Evolutionary conservation across 2,888 invertebrate species (phyloP), one percentile per base, ranked within the genome.

Genomic region (Amiota minor): DNA sequence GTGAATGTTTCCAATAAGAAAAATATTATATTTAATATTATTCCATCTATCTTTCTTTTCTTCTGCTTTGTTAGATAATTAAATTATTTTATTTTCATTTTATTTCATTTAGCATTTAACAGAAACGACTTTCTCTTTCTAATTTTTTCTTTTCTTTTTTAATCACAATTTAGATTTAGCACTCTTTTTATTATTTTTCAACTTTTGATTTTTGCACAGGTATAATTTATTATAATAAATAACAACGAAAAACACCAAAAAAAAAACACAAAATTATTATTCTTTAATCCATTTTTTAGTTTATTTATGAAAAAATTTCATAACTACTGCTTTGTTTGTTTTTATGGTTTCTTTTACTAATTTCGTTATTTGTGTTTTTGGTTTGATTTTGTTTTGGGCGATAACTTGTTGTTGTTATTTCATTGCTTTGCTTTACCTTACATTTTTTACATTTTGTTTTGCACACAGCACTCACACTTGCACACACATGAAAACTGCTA

Each of bases 201-300:
- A 47, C n/a, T 65, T 65, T 65, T 47, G 10, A 65, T 47, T 65
- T 56, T 11, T 16, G 46, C 64, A 65, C 47, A 65, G 64, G 64
- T 65, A 47, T 47, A 65, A 65, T 23, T 23, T 35, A 35, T 35
- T 35, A 35, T 35, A 35, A 3, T 35, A 6, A 35, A 35, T 35
- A 35, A 35, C 6, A 35, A 35, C 35, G 35, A 35, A 3, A 35
- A 35, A 18, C 45, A 62, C 11, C 23, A 18, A 18, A 59, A 18
- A 18, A 59, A 16, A 14, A 59, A 11, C 59, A 59, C 68, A 49
- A 73, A 70, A 65, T 59, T 65, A 49, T 64, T n/a, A 56, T 16
- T 35, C 35, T 50, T 45, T 35, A 35, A 6, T 35, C 6, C 3
- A 23, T 23, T 23, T 2, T 35, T 35, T 35, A 35, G 35, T 35